phyloP scores from a whole-genome alignment of 2,888 invertebrate genomes.

The Euplagia quadripunctaria region DNA sequence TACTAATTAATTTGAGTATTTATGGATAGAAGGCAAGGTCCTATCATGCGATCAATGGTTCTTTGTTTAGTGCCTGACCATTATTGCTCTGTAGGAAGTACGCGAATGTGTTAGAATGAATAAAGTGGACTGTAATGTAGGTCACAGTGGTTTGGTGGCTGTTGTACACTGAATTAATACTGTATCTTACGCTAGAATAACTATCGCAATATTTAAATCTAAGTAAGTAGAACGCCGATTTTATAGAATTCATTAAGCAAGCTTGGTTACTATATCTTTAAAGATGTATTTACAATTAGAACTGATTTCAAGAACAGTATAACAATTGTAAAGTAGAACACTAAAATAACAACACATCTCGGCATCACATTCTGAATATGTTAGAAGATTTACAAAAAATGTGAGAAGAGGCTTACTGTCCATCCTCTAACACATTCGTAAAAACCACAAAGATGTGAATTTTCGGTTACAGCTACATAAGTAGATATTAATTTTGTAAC shows the following conservation, averaged over 20 bases:
- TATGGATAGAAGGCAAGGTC: constrained; percentile 60
- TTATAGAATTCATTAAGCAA: background rate
- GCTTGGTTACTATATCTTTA: background rate
- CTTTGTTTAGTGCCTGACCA: constrained; percentile 67
- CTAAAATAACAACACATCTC: no score
- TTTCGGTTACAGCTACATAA: no score
- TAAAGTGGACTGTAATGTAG: constrained; percentile 42
- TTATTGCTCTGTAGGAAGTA: constrained; percentile 60
- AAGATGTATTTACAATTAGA: background rate
- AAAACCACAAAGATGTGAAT: no score
- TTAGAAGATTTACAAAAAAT: no score
- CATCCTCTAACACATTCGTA: no score
- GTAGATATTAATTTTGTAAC: no score
- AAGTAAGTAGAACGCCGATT: background rate
- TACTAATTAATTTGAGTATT: constrained; percentile 69
- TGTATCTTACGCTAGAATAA: background rate
- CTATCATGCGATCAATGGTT: constrained; percentile 60
- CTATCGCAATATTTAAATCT: constrained; percentile 3
- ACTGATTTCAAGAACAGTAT: background rate
- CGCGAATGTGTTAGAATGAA: constrained; percentile 42
- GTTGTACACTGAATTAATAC: constrained; percentile 27
- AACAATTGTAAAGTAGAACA: no score
- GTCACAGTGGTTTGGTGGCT: constrained; percentile 49
- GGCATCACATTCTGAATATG: no score
- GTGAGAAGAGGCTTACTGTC: no score